Conservation (phyloP, 1,140 invertebrate species). For the Apis mellifera region DNA sequence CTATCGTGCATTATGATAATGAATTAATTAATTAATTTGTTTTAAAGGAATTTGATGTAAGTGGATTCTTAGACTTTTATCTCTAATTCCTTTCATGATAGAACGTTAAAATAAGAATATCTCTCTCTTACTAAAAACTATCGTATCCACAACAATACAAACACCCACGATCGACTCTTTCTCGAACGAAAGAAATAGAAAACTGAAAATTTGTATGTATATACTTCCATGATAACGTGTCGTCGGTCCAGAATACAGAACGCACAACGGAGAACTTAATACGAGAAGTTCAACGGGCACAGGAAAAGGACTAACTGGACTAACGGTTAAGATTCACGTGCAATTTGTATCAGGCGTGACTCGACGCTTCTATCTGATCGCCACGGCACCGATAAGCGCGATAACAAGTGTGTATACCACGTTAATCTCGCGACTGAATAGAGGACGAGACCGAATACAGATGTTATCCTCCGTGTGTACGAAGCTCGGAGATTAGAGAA, state of each 20-base stretch:
- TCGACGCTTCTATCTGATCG: constrained; percentile 41
- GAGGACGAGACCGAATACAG: constrained; percentile 40
- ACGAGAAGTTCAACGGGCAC: not conserved
- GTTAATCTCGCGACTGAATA: constrained; percentile 49
- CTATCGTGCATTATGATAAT: too few relatives aligned
- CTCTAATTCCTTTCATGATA: too few relatives aligned
- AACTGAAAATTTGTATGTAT: not conserved
- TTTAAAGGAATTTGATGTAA: too few relatives aligned
- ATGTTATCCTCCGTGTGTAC: constrained; percentile 48
- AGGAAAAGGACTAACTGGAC: constrained; percentile 10
- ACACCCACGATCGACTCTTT: not conserved
- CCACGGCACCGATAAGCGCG: constrained; percentile 20
- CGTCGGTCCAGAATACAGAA: not conserved
- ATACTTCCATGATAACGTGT: not conserved
- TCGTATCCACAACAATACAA: not conserved
- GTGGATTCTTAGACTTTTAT: too few relatives aligned
- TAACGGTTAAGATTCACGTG: constrained; percentile 6
- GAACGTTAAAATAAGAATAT: too few relatives aligned
- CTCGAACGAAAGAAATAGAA: too few relatives aligned
- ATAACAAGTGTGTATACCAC: constrained; percentile 50
- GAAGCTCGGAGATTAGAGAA: constrained; percentile 39
- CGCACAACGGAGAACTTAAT: not conserved
- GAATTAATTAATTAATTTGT: too few relatives aligned
- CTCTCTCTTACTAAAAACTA: too few relatives aligned
- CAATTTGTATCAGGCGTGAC: constrained; percentile 37